phyloP scores from a whole-genome alignment of 2,888 invertebrate genomes.

The Oxystoma pomonae region DNA sequence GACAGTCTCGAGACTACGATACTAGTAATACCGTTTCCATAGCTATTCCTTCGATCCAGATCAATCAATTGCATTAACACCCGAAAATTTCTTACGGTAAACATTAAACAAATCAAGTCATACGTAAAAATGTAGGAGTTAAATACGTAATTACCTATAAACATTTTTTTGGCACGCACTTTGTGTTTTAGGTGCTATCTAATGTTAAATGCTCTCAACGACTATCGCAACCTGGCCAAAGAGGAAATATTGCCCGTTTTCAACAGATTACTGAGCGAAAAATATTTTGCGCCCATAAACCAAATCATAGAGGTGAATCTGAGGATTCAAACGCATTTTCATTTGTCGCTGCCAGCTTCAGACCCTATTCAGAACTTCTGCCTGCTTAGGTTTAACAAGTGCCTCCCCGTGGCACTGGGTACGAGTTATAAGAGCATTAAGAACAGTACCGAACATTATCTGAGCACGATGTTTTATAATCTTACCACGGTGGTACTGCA shows the following conservation, averaged over 20 bases:
- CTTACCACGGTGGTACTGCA: constrained; percentile 94
- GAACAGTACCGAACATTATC: constrained; percentile 74
- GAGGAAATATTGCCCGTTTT: constrained; percentile 47
- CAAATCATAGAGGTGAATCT: constrained; percentile 89
- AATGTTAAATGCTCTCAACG: constrained; percentile 40
- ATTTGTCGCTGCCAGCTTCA: constrained; percentile 70
- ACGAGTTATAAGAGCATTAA: constrained; percentile 43
- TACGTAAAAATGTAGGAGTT: no score
- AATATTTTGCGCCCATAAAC: constrained; percentile 68
- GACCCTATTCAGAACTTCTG: constrained; percentile 43
- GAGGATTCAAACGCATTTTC: constrained; percentile 87
- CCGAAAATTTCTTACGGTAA: no score
- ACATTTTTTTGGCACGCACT: no score
- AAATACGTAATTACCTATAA: no score
- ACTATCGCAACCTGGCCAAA: constrained; percentile 34
- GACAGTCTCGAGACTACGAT: no score
- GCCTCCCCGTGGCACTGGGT: constrained; percentile 40
- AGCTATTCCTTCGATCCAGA: no score
- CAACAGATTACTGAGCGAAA: constrained; percentile 51
- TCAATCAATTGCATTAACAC: no score
- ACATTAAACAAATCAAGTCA: no score
- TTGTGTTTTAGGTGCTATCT: constrained; percentile 36
- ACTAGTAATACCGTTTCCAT: no score
- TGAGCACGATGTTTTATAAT: constrained; percentile 95
- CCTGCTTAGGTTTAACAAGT: constrained; percentile 39